Percentiles rank a stretch among this genome's conserved stretches.
These are phyloP conservation scores for Cabera pusaria DNA, from an alignment of 2,888 invertebrate genomes.

Conservation along the genomic window DNA sequence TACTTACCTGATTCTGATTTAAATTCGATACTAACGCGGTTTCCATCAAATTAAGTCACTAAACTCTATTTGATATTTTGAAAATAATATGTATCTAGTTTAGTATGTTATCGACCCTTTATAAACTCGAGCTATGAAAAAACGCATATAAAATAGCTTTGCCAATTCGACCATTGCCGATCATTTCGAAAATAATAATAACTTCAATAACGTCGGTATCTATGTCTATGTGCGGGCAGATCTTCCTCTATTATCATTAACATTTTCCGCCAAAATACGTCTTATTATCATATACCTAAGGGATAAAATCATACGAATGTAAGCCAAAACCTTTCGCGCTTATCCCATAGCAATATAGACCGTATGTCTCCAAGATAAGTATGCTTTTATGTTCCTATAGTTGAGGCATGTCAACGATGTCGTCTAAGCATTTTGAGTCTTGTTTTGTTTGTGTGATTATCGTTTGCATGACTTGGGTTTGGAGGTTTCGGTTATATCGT, in stretches of 20 bases:
- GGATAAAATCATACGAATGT: neutral
- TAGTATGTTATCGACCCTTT: conserved; percentile 15
- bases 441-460: conserved; percentile 29
- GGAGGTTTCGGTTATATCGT: conserved; percentile 19
- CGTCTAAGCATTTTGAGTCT: conserved; percentile 34
- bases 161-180: conserved; percentile 1
- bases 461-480: conserved; percentile 41
- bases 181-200: conserved; percentile 5
- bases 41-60: too few relatives aligned
- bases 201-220: conserved; percentile 2
- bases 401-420: conserved; percentile 23
- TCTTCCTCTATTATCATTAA: neutral
- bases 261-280: conserved; percentile 1
- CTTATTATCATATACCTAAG: conserved; percentile 1
- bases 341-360: too few relatives aligned
- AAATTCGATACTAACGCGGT: too few relatives aligned
- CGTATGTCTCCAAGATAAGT: too few relatives aligned
- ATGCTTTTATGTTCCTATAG: conserved; percentile 7
- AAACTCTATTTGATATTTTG: too few relatives aligned
- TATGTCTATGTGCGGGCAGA: conserved; percentile 1
- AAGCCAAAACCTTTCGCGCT: conserved; percentile 6
- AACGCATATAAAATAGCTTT: conserved; percentile 11
- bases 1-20: too few relatives aligned
- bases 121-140: conserved; percentile 2
- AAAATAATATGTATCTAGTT: neutral